Evolutionary conservation across 2,113 vertebrate species (phyloP).

Genomic region (Eulemur rufifrons): DNA sequence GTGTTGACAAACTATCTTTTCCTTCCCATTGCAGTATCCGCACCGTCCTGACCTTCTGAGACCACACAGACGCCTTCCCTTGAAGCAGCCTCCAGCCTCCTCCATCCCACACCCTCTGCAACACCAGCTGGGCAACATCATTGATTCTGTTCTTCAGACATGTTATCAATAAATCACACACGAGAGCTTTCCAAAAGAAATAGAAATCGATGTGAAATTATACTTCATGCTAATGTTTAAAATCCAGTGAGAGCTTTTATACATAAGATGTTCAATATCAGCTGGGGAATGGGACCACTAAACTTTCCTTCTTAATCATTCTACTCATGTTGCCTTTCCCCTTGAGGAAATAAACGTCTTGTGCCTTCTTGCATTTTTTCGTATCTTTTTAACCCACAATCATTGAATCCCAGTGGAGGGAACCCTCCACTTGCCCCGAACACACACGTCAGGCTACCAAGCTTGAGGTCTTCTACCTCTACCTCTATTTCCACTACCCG

Average conservation of each 20-base stretch:
- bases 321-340: not conserved
- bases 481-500: not conserved
- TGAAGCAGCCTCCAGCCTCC: no score
- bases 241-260: not conserved
- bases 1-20: not conserved
- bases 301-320: not conserved
- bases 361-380: not conserved
- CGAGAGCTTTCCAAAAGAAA: not conserved
- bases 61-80: not conserved
- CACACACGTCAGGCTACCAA: not conserved
- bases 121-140: no score
- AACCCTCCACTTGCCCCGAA: not conserved
- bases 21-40: slow-evolving; percentile 49
- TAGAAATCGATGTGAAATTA: not conserved
- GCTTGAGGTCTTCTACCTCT: not conserved
- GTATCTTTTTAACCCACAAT: not conserved
- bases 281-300: not conserved
- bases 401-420: not conserved
- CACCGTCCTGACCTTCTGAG: slow-evolving; percentile 67
- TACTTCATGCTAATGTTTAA: not conserved
- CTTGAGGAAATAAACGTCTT: not conserved
- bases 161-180: not conserved
- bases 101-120: no score
- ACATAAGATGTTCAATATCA: not conserved
- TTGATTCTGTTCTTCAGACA: not conserved